phyloP scores from a whole-genome alignment of 2,888 invertebrate species.

The Chrysopilus asiliformis region DNA sequence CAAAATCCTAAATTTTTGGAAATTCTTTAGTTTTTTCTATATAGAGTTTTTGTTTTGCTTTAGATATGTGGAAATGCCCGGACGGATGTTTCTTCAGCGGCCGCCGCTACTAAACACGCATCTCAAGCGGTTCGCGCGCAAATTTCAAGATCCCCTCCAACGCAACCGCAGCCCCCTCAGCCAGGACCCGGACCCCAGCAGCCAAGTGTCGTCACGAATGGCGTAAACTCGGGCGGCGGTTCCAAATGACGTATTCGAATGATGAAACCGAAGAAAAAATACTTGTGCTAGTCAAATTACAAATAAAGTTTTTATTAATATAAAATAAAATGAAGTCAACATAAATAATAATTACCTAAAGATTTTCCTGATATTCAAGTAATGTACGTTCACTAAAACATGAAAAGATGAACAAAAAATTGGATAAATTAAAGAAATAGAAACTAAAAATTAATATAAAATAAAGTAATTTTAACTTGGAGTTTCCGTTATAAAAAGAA shows the following conservation, averaged over 20 bases:
- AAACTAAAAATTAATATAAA: too few species aligned
- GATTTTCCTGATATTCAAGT: too few species aligned
- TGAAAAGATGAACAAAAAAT: too few species aligned
- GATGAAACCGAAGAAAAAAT: slow-evolving; percentile 38
- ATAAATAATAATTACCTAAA: slow-evolving; percentile 1
- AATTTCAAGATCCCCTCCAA: slow-evolving; percentile 30
- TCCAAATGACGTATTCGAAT: slow-evolving; percentile 37
- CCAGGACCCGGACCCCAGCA: slow-evolving; percentile 9
- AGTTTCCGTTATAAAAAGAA: too few species aligned
- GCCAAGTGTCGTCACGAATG: slow-evolving; percentile 13
- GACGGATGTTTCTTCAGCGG: slow-evolving; percentile 22
- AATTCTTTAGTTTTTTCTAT: too few species aligned
- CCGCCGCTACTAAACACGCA: slow-evolving; percentile 17
- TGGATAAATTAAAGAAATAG: too few species aligned
- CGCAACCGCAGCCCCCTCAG: slow-evolving; percentile 14
- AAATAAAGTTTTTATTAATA: slow-evolving; percentile 6
- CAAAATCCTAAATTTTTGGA: neutral
- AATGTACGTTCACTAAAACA: too few species aligned
- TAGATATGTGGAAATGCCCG: slow-evolving; percentile 35
- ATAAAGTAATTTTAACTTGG: too few species aligned
- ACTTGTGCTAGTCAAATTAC: slow-evolving; percentile 38
- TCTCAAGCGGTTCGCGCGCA: slow-evolving; percentile 9
- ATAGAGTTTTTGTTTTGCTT: too few species aligned
- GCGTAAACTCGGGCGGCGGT: slow-evolving; percentile 10
- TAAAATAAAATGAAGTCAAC: slow-evolving; percentile 5